A percentile compares a stretch with the other conserved stretches of the same genome.
These are phyloP conservation scores for Dolichoris vasculosae DNA, from an alignment of 1,140 invertebrate species.

Conservation along the genomic window DNA sequence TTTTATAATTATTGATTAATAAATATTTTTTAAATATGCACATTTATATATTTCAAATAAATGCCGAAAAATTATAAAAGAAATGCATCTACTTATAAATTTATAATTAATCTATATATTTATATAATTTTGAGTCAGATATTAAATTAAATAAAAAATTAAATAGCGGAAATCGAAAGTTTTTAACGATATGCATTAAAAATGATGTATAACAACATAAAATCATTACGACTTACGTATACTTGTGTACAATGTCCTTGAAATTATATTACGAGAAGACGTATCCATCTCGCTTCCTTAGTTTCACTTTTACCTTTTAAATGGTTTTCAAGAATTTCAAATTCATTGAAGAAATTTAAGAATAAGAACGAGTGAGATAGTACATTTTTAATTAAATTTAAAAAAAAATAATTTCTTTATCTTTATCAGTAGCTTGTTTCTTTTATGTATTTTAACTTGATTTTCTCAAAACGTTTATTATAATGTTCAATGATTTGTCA, in stretches of 20 bases:
- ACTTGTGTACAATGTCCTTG: slow-evolving; percentile 40
- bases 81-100: not conserved
- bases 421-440: not conserved
- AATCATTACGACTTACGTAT: slow-evolving; percentile 41
- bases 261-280: slow-evolving; percentile 36
- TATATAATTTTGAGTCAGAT: not conserved
- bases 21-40: not conserved
- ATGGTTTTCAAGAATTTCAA: slow-evolving; percentile 2
- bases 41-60: not conserved
- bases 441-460: not conserved
- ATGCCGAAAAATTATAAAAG: not conserved
- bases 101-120: not conserved
- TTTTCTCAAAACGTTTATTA: too few species aligned
- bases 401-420: not conserved
- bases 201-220: slow-evolving; percentile 39
- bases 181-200: slow-evolving; percentile 38
- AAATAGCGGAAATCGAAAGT: slow-evolving; percentile 8
- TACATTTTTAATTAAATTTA: not conserved
- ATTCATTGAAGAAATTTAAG: not conserved
- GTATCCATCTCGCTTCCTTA: slow-evolving; percentile 33
- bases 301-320: slow-evolving; percentile 34
- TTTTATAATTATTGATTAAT: not conserved
- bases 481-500: not conserved
- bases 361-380: not conserved
- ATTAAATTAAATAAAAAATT: not conserved